Percentiles rank a stretch among this genome's conserved stretches.
phyloP scores from a whole-genome alignment of 2,797 vertebrate genomes.

The Pseudochirops corinnae region DNA sequence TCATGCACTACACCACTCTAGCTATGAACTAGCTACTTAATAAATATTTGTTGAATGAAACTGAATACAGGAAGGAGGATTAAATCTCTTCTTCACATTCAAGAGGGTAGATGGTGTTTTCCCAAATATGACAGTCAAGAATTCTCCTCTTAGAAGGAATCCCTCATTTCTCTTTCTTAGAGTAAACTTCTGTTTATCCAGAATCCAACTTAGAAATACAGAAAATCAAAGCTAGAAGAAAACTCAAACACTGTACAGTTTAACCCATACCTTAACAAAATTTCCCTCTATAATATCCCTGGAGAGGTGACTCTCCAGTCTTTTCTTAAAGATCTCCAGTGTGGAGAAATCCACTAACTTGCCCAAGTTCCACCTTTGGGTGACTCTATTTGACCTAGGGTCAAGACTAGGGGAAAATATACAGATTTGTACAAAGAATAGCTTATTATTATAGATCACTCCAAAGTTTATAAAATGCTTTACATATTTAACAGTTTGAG shows the following conservation, averaged over 20 bases:
- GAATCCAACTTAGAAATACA: not conserved
- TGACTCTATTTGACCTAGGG: not conserved
- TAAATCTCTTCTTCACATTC: not conserved
- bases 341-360: not conserved
- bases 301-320: not conserved
- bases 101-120: not conserved
- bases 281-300: not conserved
- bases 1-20: not conserved
- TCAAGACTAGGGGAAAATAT: not conserved
- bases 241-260: not conserved
- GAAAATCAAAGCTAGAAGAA: not conserved
- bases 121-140: not conserved
- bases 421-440: not conserved
- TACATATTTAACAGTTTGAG: not conserved
- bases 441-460: not conserved
- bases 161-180: not conserved
- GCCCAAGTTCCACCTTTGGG: not conserved
- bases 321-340: not conserved
- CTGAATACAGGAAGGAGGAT: not conserved
- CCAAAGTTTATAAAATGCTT: not conserved
- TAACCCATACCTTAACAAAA: not conserved
- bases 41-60: not conserved
- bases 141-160: not conserved
- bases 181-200: not conserved
- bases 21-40: not conserved